phyloP scores from a whole-genome alignment of 2,113 vertebrate genomes.

The Dascyllus trimaculatus region DNA sequence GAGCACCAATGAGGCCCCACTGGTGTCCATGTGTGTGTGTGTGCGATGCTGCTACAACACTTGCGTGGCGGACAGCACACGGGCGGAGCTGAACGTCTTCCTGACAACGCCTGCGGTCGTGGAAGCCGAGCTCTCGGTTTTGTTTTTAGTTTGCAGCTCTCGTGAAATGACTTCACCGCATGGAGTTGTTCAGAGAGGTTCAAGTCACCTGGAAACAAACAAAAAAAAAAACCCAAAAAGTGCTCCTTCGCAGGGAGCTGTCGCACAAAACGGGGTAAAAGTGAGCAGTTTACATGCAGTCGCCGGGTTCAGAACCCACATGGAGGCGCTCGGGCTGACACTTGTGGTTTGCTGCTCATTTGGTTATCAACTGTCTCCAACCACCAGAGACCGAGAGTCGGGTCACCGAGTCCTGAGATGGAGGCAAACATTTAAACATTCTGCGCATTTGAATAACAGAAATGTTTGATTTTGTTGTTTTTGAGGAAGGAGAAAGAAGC shows the following conservation, averaged over 20 bases:
- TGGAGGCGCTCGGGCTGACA: not conserved
- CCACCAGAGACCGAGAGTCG: not conserved
- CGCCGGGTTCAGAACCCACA: not conserved
- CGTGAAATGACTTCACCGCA: constrained; percentile 50
- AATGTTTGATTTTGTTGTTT: not conserved
- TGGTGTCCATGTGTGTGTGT: constrained; percentile 20
- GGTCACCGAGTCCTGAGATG: not conserved
- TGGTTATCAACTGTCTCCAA: constrained; percentile 60
- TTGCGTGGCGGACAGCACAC: constrained; percentile 9
- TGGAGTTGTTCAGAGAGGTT: not conserved
- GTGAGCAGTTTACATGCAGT: not conserved
- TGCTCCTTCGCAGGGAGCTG: no score
- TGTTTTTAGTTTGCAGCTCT: constrained; percentile 60
- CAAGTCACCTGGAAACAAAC: not conserved
- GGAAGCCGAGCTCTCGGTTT: constrained; percentile 64
- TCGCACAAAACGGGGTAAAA: not conserved
- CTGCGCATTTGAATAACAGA: constrained; percentile 5
- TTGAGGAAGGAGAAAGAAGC: not conserved
- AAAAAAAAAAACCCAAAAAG: not conserved
- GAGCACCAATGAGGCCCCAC: constrained; percentile 57
- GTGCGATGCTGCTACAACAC: constrained; percentile 9
- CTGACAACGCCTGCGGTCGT: constrained; percentile 67
- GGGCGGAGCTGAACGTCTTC: constrained; percentile 58
- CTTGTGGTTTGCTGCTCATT: constrained; percentile 55
- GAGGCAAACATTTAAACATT: not conserved